These are phyloP conservation scores for Cyclophora albipunctata DNA, from an alignment of 2,888 invertebrate genomes.

Conservation along the genomic window DNA sequence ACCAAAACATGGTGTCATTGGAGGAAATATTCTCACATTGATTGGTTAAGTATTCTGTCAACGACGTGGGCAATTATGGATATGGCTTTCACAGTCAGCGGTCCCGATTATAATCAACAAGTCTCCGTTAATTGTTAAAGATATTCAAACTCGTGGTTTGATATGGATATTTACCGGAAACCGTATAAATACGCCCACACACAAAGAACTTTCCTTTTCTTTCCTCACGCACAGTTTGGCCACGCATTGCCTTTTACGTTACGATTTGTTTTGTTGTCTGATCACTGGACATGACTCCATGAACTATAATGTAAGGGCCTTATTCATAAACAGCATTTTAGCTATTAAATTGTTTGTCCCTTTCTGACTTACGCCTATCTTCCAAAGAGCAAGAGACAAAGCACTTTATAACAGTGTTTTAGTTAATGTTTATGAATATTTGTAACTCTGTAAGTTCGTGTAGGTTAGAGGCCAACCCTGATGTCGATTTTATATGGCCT, in stretches of 20 bases:
- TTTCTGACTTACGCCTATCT: too few species aligned
- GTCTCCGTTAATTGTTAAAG: slow-evolving; percentile 37
- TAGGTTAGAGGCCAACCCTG: too few species aligned
- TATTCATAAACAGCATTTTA: too few species aligned
- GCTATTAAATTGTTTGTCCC: too few species aligned
- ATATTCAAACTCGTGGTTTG: slow-evolving; percentile 32
- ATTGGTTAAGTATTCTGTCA: slow-evolving; percentile 44
- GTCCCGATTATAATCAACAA: slow-evolving; percentile 27
- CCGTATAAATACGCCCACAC: slow-evolving; percentile 12
- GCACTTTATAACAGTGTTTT: too few species aligned
- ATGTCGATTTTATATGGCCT: too few species aligned
- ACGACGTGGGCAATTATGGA: slow-evolving; percentile 33
- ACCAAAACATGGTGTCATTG: slow-evolving; percentile 42
- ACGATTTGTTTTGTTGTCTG: not conserved
- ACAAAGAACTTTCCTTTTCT: slow-evolving; percentile 16
- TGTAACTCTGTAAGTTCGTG: too few species aligned
- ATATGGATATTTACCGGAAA: slow-evolving; percentile 24
- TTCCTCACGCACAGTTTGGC: slow-evolving; percentile 14
- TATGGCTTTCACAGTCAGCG: slow-evolving; percentile 41
- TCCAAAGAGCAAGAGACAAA: too few species aligned
- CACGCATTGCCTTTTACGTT: slow-evolving; percentile 14
- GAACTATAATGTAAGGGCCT: too few species aligned
- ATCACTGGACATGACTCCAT: too few species aligned
- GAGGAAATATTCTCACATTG: slow-evolving; percentile 31
- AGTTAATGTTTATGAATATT: too few species aligned